Evolutionary conservation across 2,797 vertebrate genomes (phyloP).

Genomic region (Steatocranus sp.): DNA sequence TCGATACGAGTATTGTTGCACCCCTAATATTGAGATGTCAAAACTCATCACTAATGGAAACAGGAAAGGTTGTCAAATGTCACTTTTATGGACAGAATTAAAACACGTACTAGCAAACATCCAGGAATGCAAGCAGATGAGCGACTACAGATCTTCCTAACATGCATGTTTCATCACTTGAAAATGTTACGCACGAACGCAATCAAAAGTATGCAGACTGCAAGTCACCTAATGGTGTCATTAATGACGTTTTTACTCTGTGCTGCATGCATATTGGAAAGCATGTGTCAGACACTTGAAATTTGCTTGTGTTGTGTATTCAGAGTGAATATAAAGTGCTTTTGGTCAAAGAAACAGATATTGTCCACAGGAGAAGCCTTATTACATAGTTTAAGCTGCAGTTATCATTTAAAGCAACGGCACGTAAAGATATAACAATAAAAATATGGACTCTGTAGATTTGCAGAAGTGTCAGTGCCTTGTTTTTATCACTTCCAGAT

Average conservation of each 20-base stretch:
- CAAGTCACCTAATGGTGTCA: neutral
- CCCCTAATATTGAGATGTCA: neutral
- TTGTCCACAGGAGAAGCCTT: neutral
- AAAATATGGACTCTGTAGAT: neutral
- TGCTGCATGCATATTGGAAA: neutral
- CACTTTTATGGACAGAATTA: neutral
- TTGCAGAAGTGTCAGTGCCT: neutral
- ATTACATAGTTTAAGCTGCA: neutral
- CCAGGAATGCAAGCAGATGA: neutral
- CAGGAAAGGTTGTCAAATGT: neutral
- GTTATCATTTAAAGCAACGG: neutral
- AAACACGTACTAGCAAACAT: neutral
- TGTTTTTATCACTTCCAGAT: neutral
- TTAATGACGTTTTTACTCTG: neutral
- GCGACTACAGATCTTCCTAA: neutral
- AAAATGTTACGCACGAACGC: neutral
- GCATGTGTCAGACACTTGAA: neutral
- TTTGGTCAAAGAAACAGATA: neutral
- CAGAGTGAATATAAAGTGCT: neutral
- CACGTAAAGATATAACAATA: neutral
- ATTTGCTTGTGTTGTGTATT: neutral
- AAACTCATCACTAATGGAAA: neutral
- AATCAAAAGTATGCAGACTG: neutral
- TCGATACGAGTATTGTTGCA: too few relatives aligned
- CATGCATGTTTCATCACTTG: neutral